Percentiles rank a stretch among this genome's conserved stretches.
These are phyloP conservation scores for Chionis minor DNA, from an alignment of 2,113 vertebrate genomes.

Conservation along the genomic window DNA sequence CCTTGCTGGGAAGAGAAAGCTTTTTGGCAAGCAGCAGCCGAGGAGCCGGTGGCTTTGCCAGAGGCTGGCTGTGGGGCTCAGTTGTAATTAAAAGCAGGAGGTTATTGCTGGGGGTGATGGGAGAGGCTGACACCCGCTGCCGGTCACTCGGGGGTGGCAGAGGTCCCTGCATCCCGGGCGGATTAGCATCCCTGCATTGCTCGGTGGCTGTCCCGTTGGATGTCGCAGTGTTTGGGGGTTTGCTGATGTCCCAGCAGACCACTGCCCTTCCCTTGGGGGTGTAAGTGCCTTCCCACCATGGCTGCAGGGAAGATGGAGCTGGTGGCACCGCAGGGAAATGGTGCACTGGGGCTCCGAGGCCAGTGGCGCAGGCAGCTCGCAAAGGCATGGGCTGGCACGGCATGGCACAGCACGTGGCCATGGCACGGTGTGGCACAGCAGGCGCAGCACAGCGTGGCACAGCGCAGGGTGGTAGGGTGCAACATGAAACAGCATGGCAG, in stretches of 20 bases:
- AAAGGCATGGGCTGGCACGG: rapidly evolving
- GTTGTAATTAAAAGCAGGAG: neutral
- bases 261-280: no score
- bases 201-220: rapidly evolving
- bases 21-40: neutral
- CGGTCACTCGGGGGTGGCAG: neutral
- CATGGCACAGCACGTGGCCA: neutral
- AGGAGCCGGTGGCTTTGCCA: neutral
- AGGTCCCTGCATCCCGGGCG: neutral
- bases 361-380: rapidly evolving
- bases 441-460: rapidly evolving
- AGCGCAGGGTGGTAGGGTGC: neutral
- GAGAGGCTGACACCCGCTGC: neutral
- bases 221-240: neutral
- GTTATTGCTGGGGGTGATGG: rapidly evolving
- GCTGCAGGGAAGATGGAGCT: neutral
- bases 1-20: neutral
- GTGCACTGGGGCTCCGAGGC: rapidly evolving
- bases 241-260: neutral
- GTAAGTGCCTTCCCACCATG: rapidly evolving
- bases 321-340: no score
- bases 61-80: neutral
- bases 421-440: neutral
- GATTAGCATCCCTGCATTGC: neutral
- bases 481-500: no score